Conservation (phyloP, 1,140 invertebrate genomes). For the Dermatophagoides farinae region DNA sequence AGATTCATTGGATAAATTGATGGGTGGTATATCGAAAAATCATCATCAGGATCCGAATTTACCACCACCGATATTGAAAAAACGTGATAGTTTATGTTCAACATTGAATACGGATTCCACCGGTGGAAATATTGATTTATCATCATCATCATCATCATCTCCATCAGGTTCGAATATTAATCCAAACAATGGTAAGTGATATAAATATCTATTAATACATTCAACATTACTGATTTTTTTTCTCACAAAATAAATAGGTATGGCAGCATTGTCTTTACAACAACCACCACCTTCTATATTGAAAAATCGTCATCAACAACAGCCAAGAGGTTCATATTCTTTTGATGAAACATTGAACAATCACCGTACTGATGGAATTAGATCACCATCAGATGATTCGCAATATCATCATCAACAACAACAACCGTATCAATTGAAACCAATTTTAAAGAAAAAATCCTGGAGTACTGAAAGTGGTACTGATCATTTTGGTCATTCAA, state of each 20-base stretch:
- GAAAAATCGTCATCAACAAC: slow-evolving; percentile 6
- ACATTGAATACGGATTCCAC: not conserved
- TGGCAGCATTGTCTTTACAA: not conserved
- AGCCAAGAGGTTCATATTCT: slow-evolving; percentile 1
- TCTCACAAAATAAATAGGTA: not conserved
- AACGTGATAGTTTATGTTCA: slow-evolving; percentile 1
- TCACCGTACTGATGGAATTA: no score
- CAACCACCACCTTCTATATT: not conserved
- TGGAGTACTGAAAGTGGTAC: slow-evolving; percentile 1
- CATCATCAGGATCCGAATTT: not conserved
- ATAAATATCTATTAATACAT: not conserved
- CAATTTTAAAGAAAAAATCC: slow-evolving; percentile 8
- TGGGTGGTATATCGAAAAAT: not conserved
- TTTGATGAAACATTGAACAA: not conserved
- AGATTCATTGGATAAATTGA: not conserved
- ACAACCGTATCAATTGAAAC: not conserved
- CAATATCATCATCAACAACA: not conserved
- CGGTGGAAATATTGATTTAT: not conserved
- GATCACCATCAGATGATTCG: not conserved
- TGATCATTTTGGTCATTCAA: not conserved
- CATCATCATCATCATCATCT: not conserved
- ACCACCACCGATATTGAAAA: slow-evolving; percentile 9
- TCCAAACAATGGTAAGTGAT: not conserved
- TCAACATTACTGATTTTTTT: not conserved
- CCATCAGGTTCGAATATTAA: not conserved